Evolutionary conservation across 2,888 invertebrate genomes (phyloP).

Genomic region (Meloe dianella): DNA sequence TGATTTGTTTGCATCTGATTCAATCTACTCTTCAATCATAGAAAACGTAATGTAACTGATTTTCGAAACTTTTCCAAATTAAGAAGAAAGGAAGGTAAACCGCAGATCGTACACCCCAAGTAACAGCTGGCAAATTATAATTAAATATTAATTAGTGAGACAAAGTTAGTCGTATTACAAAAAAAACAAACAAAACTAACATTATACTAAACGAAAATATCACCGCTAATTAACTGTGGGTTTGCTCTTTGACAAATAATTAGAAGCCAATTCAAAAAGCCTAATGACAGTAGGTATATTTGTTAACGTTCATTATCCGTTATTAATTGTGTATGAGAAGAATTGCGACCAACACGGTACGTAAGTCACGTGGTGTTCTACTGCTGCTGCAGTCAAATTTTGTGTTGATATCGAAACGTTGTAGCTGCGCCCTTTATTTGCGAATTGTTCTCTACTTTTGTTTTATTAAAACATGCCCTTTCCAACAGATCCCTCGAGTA

Average conservation of each 20-base stretch:
- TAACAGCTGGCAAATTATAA: slow-evolving; percentile 5
- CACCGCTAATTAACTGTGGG: slow-evolving; percentile 1
- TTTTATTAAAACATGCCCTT: neutral
- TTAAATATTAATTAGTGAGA: slow-evolving; percentile 10
- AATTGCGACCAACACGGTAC: no score
- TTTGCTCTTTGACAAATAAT: neutral
- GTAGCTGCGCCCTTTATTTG: no score
- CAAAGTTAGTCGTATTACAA: neutral
- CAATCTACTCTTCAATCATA: neutral
- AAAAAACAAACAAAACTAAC: neutral
- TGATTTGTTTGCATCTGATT: neutral
- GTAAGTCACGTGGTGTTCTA: no score
- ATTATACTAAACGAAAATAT: slow-evolving; percentile 3
- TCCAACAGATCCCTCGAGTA: no score
- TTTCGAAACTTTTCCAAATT: no score
- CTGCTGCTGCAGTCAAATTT: no score
- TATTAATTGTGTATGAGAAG: neutral
- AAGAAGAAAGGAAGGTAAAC: neutral
- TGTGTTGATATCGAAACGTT: no score
- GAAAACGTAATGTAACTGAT: no score
- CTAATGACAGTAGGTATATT: neutral
- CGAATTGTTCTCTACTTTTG: no score
- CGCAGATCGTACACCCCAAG: neutral
- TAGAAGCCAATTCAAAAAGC: neutral
- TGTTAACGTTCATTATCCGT: neutral